Conservation (phyloP, 1,140 invertebrate genomes). For the Zaprionus capensis region DNA sequence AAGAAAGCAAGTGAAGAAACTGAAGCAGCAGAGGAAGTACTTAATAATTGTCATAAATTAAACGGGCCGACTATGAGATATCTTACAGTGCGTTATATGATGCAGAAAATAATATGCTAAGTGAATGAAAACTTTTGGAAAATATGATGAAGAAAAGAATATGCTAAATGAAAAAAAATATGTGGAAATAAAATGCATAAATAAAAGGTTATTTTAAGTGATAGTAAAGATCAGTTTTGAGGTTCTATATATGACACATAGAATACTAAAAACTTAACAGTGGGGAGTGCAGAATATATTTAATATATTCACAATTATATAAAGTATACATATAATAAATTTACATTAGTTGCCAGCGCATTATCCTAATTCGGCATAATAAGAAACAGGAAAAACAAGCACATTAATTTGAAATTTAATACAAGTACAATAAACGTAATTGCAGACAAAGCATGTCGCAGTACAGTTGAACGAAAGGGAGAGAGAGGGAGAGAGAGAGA, state of each 20-base stretch:
- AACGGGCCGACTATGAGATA: neutral
- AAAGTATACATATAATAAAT: neutral
- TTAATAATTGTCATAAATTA: slow-evolving; percentile 7
- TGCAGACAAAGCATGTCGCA: slow-evolving; percentile 12
- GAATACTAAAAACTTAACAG: too few species aligned
- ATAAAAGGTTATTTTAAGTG: neutral
- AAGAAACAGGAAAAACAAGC: slow-evolving; percentile 20
- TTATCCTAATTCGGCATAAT: slow-evolving; percentile 1
- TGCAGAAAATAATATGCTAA: neutral
- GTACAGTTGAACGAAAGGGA: slow-evolving; percentile 15
- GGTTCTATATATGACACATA: neutral
- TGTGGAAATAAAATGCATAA: neutral
- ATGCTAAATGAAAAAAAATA: neutral
- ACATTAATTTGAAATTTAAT: slow-evolving; percentile 52
- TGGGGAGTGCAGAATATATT: too few species aligned
- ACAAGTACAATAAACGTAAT: slow-evolving; percentile 42
- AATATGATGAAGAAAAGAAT: neutral
- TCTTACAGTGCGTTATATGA: neutral
- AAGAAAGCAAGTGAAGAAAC: slow-evolving; percentile 4
- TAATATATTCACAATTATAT: too few species aligned
- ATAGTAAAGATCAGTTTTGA: neutral
- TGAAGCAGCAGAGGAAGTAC: slow-evolving; percentile 2
- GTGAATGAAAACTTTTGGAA: neutral
- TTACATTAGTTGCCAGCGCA: neutral
- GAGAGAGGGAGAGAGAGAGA: neutral